Evolutionary conservation across 2,888 invertebrate species (phyloP), one percentile per base, ranked within the genome.

Genomic region (Trissolcus brochymenae): DNA sequence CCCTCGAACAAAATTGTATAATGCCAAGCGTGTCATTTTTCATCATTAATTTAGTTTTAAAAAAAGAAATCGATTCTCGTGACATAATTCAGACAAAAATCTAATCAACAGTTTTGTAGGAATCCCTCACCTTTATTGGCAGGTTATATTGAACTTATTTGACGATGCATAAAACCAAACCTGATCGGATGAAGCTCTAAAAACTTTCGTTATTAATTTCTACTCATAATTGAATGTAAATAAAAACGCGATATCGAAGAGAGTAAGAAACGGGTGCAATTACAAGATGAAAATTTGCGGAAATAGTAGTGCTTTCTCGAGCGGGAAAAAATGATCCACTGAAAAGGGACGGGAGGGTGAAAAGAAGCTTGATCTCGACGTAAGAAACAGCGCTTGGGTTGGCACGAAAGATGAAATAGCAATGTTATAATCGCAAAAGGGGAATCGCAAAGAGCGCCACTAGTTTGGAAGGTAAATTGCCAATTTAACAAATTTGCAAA

Each of bases 401-500:
- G 66, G 74, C 62, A 55, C 54, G 35, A 35, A 11, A 35, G 65
- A 56, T 70, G 56, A 59, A 73, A 80, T 74, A 66, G 78, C 67
- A 73, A 78, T 72, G 61, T 77, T 68, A 79, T 79, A 66, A 61
- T 49, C 72, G 74, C 59, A 74, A 56, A 66, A 55, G 65, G 49
- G 66, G 61, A 54, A 79, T 65, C 70, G 73, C 71, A 80, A 81
- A 82, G 81, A 83, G 79, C 76, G 79, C 80, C 81, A 82, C 83
- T 84, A 85, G 87, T 87, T 87, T 84, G 82, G 83, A 86, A 87
- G 87, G 86, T 87, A 87, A 87, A 87, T 87, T 88, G 87, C 84
- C 85, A 87, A 87, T 88, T 88, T 87, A 87, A 87, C 86, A 87
- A 88, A 88, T 87, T 87, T 87, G 81, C 85, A 84, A 87, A 87